These are phyloP conservation scores for Phallusia fumigata DNA, from an alignment of 23 tunicate genomes.

Conservation along the genomic window DNA sequence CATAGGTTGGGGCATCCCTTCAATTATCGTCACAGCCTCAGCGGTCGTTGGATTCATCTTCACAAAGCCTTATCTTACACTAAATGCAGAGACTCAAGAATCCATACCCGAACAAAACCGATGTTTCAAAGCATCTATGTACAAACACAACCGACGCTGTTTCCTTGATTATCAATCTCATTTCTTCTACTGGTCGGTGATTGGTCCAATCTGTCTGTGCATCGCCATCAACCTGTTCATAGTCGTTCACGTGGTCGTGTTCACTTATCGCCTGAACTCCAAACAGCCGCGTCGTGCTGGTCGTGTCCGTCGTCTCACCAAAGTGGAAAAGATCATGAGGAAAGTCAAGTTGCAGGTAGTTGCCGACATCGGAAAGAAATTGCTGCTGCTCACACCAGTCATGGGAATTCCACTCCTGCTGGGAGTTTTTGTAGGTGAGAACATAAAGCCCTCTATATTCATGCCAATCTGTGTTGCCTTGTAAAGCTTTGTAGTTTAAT, in stretches of 20 bases:
- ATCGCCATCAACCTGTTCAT: not conserved
- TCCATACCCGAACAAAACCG: too few relatives aligned
- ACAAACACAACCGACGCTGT: not conserved
- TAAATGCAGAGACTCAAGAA: not conserved
- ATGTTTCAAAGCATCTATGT: not conserved
- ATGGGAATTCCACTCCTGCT: not conserved
- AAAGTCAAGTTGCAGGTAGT: not conserved
- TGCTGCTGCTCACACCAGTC: not conserved
- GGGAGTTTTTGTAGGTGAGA: not conserved
- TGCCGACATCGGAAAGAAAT: not conserved
- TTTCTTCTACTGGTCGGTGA: conserved; percentile 11
- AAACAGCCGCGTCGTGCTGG: not conserved
- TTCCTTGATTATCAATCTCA: not conserved
- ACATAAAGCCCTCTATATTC: too few relatives aligned
- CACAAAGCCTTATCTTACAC: not conserved
- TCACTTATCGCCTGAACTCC: not conserved
- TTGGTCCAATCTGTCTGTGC: not conserved
- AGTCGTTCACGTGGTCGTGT: not conserved
- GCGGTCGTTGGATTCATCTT: not conserved
- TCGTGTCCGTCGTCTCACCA: not conserved
- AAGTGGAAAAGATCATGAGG: not conserved
- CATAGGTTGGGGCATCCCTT: not conserved
- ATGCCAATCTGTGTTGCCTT: too few relatives aligned
- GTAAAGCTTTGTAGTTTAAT: too few relatives aligned
- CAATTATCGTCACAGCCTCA: not conserved